Conservation (phyloP, 2,113 vertebrate species). For the Serranochromis macrocephalus region DNA sequence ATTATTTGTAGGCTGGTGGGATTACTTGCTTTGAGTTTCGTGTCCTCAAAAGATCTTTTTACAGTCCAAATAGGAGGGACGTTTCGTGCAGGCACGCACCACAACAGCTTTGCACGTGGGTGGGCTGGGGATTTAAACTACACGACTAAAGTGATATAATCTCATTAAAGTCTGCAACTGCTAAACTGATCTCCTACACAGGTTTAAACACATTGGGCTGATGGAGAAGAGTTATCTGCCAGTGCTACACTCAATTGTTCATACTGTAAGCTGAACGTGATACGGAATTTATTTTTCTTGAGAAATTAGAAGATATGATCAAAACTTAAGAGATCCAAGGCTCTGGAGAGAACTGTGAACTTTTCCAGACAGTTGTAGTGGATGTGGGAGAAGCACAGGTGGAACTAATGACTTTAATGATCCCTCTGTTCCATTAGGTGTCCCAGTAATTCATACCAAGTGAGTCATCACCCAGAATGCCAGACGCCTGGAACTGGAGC, state of each 20-base stretch:
- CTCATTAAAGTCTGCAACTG: conserved; percentile 32
- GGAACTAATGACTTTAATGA: conserved; percentile 14
- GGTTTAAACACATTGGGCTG: not conserved
- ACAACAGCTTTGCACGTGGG: not conserved
- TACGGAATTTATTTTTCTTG: not conserved
- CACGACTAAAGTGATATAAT: conserved; percentile 17
- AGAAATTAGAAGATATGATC: not conserved
- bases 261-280: not conserved
- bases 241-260: not conserved
- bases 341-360: not conserved
- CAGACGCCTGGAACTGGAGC: not conserved
- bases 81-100: not conserved
- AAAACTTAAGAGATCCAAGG: not conserved
- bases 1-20: not conserved
- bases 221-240: conserved; percentile 7
- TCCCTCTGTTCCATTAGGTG: not conserved
- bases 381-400: not conserved
- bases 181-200: conserved; percentile 18
- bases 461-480: not conserved
- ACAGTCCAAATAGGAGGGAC: not conserved
- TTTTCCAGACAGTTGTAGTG: not conserved
- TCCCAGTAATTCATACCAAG: not conserved
- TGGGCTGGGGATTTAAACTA: conserved; percentile 10
- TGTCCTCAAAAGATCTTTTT: not conserved
- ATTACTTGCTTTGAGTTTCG: not conserved